Base-by-base conservation (phyloP, 2,113 vertebrate species). In the Cottus gobio region DNA sequence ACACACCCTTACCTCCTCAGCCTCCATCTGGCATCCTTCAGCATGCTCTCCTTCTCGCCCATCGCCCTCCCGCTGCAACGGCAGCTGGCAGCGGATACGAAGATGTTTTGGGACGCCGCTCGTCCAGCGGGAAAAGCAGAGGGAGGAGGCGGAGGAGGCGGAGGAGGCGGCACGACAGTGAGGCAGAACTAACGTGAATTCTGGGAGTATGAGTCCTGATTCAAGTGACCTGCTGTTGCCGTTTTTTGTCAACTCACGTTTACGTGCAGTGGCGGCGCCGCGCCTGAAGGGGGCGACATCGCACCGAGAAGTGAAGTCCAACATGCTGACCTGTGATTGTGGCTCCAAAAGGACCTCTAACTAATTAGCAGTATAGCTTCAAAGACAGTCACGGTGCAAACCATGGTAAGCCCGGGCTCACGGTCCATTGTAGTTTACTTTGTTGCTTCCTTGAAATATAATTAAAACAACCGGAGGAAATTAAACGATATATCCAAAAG, bases 11-110 rank as follows among this genome's bases (percentile, higher is more conserved):
- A 96, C 95, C 95, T 95, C 78, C 77, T 69, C 83, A 63, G 89
- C 81, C 90, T 92, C 95, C 95, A 95, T 94, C 85, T 92, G 85
- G 81, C 91, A 86, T 93, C 92, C 83, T 71, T 76, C 77, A 75
- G 58, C 85, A 81, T 78, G 77, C 78, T 86, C 72, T 65, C 73
- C 65, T 73, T 70, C 56, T 80, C 89, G 78, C 24, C 66, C 84
- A 79, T 86, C 79, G 82, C 87, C 87, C 79, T 83, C 87, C 88
- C 89, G 18, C 91, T 85, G 89, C 91, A 85, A 48, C 77, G 52
- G 80, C 88, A 85, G 88, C 89, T 61, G 86, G 75, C 65, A 30
- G 85, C 66, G 50, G 64, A 76, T 71, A 28, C 52, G 42, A 71
- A 52, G 71, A 20, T 69, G 76, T 65, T 50, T 58, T 18, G 71